A percentile compares a stretch with the other conserved stretches of the same genome.
Evolutionary conservation across 2,888 invertebrate species (phyloP).

Genomic region (Melanostoma mellinum): DNA sequence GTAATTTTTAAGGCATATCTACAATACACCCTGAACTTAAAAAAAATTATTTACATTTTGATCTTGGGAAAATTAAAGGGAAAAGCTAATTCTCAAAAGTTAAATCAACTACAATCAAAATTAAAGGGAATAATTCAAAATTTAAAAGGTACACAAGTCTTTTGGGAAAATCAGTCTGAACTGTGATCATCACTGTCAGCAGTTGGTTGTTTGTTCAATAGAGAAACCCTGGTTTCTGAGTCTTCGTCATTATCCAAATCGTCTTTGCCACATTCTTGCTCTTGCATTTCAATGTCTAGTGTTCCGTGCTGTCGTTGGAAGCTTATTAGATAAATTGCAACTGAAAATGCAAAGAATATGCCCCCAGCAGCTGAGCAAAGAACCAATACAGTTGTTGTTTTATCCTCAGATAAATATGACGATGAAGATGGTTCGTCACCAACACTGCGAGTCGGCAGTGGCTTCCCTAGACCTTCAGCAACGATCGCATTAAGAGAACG

Average conservation of each 20-base stretch:
- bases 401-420: slow-evolving; percentile 74
- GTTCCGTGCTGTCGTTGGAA: slow-evolving; percentile 80
- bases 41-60: slow-evolving; percentile 56
- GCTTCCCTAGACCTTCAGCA: slow-evolving; percentile 75
- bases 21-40: slow-evolving; percentile 47
- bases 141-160: slow-evolving; percentile 1
- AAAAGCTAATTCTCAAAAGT: slow-evolving; percentile 21
- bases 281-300: slow-evolving; percentile 80
- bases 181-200: slow-evolving; percentile 61
- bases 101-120: slow-evolving; percentile 25
- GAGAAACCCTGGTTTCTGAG: slow-evolving; percentile 76
- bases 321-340: slow-evolving; percentile 78
- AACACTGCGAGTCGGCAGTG: slow-evolving; percentile 69
- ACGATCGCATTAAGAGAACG: slow-evolving; percentile 77
- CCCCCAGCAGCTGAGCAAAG: slow-evolving; percentile 77
- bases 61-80: slow-evolving; percentile 3
- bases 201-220: slow-evolving; percentile 71
- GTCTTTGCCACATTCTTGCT: slow-evolving; percentile 79
- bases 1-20: slow-evolving; percentile 21
- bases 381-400: slow-evolving; percentile 75
- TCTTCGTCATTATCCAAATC: slow-evolving; percentile 78
- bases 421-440: slow-evolving; percentile 53
- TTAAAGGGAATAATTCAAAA: slow-evolving; percentile 11
- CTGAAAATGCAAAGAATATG: slow-evolving; percentile 77
- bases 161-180: slow-evolving; percentile 44